A percentile compares a stretch with the other conserved stretches of the same genome.
Evolutionary conservation across 2,888 invertebrate genomes (phyloP).

Genomic region (Octodonta nipae): DNA sequence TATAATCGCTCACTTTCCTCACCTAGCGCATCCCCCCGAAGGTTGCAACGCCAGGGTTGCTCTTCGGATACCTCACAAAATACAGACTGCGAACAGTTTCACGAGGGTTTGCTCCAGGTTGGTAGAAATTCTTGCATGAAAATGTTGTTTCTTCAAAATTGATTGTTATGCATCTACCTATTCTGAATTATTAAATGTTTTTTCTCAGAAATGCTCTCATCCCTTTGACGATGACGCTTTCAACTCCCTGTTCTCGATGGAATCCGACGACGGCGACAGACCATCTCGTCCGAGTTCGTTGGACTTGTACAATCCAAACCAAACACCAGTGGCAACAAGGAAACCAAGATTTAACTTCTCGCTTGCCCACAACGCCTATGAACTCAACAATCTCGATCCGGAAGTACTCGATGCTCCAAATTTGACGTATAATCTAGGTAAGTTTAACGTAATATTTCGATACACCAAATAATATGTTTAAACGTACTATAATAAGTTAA

Average conservation of each 20-base stretch:
- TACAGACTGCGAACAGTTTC: constrained; percentile 33
- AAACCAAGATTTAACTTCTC: constrained; percentile 58
- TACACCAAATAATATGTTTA: constrained; percentile 29
- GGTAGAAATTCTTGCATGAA: too few species aligned
- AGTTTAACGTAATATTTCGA: too few species aligned
- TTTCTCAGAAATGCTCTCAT: constrained; percentile 27
- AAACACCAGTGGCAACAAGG: constrained; percentile 46
- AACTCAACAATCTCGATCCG: constrained; percentile 51
- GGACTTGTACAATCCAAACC: constrained; percentile 49
- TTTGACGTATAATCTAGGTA: constrained; percentile 34
- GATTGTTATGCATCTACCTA: neutral
- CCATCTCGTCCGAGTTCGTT: constrained; percentile 46
- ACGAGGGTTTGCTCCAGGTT: constrained; percentile 22
- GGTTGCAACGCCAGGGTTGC: constrained; percentile 29
- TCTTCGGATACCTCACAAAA: constrained; percentile 35
- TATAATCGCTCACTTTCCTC: constrained; percentile 40
- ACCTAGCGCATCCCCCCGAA: constrained; percentile 47
- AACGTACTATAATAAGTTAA: neutral
- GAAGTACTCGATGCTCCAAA: constrained; percentile 51
- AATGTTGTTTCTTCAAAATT: too few species aligned
- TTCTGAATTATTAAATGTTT: too few species aligned
- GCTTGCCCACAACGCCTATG: constrained; percentile 52
- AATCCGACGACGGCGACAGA: constrained; percentile 32
- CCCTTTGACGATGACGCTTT: constrained; percentile 33
- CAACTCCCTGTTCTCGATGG: constrained; percentile 32